Base-by-base conservation (phyloP, 2,113 vertebrate species). In the Collichthys lucidus region DNA sequence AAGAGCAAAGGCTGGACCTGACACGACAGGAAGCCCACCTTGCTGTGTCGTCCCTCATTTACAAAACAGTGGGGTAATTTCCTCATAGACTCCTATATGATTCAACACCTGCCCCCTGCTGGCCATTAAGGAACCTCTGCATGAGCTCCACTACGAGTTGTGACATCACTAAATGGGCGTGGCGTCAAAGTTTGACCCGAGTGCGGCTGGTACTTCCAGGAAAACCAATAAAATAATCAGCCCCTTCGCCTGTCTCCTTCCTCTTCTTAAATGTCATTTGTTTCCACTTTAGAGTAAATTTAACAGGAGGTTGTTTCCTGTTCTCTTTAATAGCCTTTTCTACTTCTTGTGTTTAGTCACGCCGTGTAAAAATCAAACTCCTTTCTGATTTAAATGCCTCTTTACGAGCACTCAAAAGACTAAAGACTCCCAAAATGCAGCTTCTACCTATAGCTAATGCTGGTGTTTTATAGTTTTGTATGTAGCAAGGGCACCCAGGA, bases 161-260 rank as follows among this genome's bases (percentile, higher is more conserved):
- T 70, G 67, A 70, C 19, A 16, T 24, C 62, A 65, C 29, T 17
- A 14, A 47, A 64, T 1, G 42, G 42, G n/a, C 11, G 22, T 14
- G 2, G 66, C 66, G 29, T 59, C 57, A 61, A 31, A 49, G 10
- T 20, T 31, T 14, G 19, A 35, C 29, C 20, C 19, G 19, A 14
- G 3, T 29, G 31, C 20, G 19, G n/a, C n/a, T 7, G 4, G 2
- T 4, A 52, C 5, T 20, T 50, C 42, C 26, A 68, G 22, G 11
- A 64, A 44, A 79, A n/a, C 44, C 66, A 65, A 63, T 71, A 62
- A 71, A 66, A 71, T 67, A 31, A 31, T 31, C 61, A 10, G 46
- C 42, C 11, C 64, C n/a, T 42, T 40, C 0, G 14, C 29, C 49
- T 20, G 22, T 35, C 68, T 22, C 49, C 62, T 47, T 20, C n/a